Conservation (phyloP, 2,888 invertebrate species). For the Nipponacmea schrenckii region DNA sequence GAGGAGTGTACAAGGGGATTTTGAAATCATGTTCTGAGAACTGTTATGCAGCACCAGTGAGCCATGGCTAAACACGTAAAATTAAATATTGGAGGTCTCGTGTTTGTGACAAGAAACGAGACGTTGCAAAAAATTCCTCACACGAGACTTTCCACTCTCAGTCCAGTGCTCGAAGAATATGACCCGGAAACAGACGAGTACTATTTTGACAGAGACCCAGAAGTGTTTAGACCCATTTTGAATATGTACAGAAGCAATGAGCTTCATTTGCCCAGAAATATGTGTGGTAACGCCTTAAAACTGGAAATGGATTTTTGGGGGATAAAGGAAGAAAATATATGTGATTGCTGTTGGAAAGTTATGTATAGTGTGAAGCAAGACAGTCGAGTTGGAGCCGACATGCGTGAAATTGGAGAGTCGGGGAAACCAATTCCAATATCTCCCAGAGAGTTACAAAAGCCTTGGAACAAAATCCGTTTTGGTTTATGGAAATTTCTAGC, state of each 20-base stretch:
- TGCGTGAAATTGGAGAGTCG: conserved; percentile 16
- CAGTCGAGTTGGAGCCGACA: conserved; percentile 28
- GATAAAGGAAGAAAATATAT: conserved; percentile 40
- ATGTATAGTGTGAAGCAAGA: conserved; percentile 35
- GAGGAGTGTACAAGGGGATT: no score
- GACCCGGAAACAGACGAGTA: conserved; percentile 28
- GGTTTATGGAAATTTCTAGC: conserved; percentile 41
- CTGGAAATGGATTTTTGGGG: conserved; percentile 53
- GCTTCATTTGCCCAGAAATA: conserved; percentile 49
- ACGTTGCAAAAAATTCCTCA: conserved; percentile 30
- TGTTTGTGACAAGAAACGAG: conserved; percentile 27
- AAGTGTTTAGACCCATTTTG: conserved; percentile 43
- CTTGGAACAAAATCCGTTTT: neutral
- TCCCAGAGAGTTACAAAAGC: neutral
- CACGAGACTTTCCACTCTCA: conserved; percentile 29
- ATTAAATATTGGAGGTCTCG: conserved; percentile 40
- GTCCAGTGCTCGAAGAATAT: conserved; percentile 20
- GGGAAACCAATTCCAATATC: neutral
- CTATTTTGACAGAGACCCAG: conserved; percentile 51
- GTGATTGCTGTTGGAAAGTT: conserved; percentile 47
- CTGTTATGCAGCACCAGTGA: no score
- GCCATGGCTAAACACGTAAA: neutral
- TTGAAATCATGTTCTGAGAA: no score
- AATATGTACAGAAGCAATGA: conserved; percentile 45
- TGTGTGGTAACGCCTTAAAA: conserved; percentile 46